Evolutionary conservation across 2,888 invertebrate species (phyloP), one percentile per base, ranked within the genome.

Genomic region (Busseola fusca): DNA sequence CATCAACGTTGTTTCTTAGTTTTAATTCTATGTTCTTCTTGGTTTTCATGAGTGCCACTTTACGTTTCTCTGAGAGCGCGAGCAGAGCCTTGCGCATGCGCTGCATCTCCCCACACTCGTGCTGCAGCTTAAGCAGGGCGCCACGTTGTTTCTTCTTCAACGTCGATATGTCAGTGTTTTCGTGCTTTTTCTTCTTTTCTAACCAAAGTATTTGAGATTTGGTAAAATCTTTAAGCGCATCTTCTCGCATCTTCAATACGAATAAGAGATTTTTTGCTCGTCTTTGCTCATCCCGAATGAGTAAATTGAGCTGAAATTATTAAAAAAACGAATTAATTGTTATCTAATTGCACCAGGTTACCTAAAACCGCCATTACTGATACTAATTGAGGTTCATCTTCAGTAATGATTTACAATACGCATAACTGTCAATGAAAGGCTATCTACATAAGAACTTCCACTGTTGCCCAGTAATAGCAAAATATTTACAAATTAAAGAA

Each of bases 81-180:
- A 95, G 87, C 25, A 95, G 84, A 9, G 95, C 93, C 82, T 94
- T 95, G 7, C 95, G 91, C 94, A 95, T 95, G 85, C 96, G 95
- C 86, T 96, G 96, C 94, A 97, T 97, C 90, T 97, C 97, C 63
- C 97, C 97, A 88, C 97, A 96, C 86, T 97, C 97, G 87, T 97
- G 96, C 75, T 97, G 96, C 48, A 97, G 91, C 86, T 96, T 97
- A 56, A 97, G 90, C 68, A 97, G 90, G 25, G 97, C 93, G 1
- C 97, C 97, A 60, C 97, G 94, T 87, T 97, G 97, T 81, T 97
- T 97, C 86, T 97, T 97, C 85, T 96, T 96, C 25, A 97, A 94
- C 14, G 96, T 93, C 0, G 95, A 92, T 76, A 94, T 93, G 79
- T 95, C 95, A 0, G 90, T 95, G 67, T 94, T 94, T 3, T 94